These are phyloP conservation scores for Erebia epiphron DNA, from an alignment of 2,888 invertebrate species.

Conservation along the genomic window DNA sequence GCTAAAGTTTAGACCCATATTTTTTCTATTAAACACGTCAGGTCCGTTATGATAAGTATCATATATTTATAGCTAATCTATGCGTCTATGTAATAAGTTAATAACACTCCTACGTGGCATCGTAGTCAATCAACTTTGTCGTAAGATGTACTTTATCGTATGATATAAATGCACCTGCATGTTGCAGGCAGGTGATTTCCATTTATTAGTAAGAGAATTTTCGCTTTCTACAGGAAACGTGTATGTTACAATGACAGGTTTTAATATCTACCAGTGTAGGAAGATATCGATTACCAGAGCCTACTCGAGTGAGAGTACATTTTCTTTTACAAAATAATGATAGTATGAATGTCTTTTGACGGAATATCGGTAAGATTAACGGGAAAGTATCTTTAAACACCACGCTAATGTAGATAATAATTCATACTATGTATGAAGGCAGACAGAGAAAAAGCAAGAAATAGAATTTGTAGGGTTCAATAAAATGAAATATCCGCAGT, in stretches of 20 bases:
- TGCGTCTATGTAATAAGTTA: no score
- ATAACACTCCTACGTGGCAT: no score
- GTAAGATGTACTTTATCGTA: neutral
- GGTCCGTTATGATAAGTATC: no score
- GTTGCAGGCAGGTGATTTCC: conserved; percentile 14
- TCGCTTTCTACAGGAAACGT: conserved; percentile 49
- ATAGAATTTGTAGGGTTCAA: neutral
- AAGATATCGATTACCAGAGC: conserved; percentile 28
- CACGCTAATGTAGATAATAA: no score
- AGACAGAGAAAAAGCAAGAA: no score
- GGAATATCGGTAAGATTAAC: neutral
- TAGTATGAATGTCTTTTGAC: neutral
- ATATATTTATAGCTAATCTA: no score
- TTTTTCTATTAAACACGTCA: no score
- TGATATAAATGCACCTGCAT: neutral
- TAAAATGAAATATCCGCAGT: neutral
- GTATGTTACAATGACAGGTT: conserved; percentile 44
- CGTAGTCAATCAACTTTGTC: neutral
- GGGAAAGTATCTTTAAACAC: no score
- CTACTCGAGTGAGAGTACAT: neutral
- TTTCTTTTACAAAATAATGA: conserved; percentile 1
- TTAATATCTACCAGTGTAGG: conserved; percentile 30
- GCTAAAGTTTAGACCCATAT: no score
- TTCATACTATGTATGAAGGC: no score
- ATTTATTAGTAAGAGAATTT: conserved; percentile 39